Evolutionary conservation across 2,113 vertebrate genomes (phyloP), one percentile per base, ranked within the genome.

Genomic region (Bolborhynchus lineola): DNA sequence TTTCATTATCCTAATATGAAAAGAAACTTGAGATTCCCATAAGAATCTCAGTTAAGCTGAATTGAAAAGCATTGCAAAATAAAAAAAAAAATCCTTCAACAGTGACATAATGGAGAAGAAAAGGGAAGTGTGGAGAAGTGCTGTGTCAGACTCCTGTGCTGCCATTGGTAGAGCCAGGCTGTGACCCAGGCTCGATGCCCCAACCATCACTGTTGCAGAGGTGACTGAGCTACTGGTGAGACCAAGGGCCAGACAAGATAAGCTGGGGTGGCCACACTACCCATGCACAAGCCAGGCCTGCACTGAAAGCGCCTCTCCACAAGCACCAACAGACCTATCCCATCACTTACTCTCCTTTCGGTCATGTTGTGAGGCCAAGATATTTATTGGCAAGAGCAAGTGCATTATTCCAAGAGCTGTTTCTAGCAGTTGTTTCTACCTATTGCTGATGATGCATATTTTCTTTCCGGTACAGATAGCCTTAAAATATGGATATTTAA

Each of bases 151-250:
- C 57, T 59, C 52, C 24, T 1, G 2, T 28, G 47, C 33, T 19
- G 7, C 29, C 1, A 1, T 16, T 1, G 0, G 17, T 0, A 5
- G 33, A 47, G 44, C 26, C 1, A 1, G 37, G 49, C 60, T 53
- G 21, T 33, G 78, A n/a, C 29, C 25, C 33, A 35, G n/a, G 25
- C 39, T 41, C 0, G 0, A 24, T 47, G 44, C 64, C 25, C 44
- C 4, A 1, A 9, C 21, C 25, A 3, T 15, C 6, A 0, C 42
- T 41, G 37, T 16, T 64, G 20, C 69, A 50, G 52, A 21, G 7
- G 2, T 71, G 35, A 44, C 57, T 2, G 1, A 44, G 59, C 35
- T 2, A 1, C 17, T 0, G 4, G 20, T 16, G 63, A 85, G 55
- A 23, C 19, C 55, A 46, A 52, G 41, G 39, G 5, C 37, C 2